Evolutionary conservation across 2,797 vertebrate genomes (phyloP).

Genomic region (Phataginus tricuspis): DNA sequence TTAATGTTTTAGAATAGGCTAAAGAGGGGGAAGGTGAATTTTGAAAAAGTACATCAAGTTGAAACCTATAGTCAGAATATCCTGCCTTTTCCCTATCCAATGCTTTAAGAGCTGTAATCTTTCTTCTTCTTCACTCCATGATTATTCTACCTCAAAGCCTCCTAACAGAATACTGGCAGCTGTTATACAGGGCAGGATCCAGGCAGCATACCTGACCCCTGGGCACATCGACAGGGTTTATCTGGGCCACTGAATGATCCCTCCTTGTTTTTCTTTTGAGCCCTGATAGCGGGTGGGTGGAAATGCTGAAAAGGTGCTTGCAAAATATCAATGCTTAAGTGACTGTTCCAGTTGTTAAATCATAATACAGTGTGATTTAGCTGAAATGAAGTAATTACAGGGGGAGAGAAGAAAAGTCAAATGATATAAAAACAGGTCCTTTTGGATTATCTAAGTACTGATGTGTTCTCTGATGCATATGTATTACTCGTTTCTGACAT

Average conservation of each 20-base stretch:
- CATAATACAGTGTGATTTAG: conserved; percentile 71
- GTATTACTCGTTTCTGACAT: background rate
- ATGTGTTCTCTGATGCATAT: conserved; percentile 30
- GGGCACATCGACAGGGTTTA: background rate
- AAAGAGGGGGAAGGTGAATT: background rate
- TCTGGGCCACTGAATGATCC: background rate
- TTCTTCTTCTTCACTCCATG: background rate
- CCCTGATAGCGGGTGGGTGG: background rate
- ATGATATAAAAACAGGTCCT: conserved; percentile 67
- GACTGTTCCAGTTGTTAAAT: conserved; percentile 75
- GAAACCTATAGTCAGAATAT: background rate
- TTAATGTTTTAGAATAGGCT: background rate
- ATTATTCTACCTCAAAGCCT: background rate
- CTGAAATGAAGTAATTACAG: conserved; percentile 79
- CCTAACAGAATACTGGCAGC: background rate
- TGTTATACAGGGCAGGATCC: background rate
- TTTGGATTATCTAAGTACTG: conserved; percentile 40
- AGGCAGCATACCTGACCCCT: background rate
- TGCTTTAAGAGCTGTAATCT: background rate
- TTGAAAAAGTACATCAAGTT: background rate
- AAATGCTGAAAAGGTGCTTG: conserved; percentile 37
- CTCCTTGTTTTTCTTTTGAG: background rate
- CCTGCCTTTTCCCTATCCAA: background rate
- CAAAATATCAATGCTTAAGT: conserved; percentile 59
- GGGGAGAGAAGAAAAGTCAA: conserved; percentile 70